These are phyloP conservation scores for Malurus melanocephalus DNA, from an alignment of 2,113 vertebrate species.

Conservation along the genomic window DNA sequence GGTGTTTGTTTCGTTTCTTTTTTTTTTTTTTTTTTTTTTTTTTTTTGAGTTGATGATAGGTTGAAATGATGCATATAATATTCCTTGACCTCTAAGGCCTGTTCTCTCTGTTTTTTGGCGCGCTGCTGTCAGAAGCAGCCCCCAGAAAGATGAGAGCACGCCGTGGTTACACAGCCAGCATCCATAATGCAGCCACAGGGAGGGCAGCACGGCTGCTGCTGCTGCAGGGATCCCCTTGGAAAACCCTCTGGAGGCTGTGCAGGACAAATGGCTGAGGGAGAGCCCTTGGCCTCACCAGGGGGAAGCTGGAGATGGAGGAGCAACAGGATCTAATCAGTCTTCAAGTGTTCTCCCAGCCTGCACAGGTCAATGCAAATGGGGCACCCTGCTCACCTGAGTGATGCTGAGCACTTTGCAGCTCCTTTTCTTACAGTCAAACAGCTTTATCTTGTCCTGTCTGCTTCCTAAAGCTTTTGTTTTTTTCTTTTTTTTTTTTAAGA, in stretches of 20 bases:
- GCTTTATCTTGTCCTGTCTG: not conserved
- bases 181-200: not conserved
- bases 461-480: fast-evolving
- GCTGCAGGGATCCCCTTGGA: not conserved
- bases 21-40: not conserved
- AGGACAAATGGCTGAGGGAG: not conserved
- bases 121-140: not conserved
- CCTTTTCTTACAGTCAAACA: not conserved
- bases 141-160: not conserved
- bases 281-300: not conserved
- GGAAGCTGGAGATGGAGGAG: not conserved
- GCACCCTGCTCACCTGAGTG: not conserved
- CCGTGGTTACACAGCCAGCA: not conserved
- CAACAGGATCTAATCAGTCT: not conserved
- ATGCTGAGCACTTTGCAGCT: not conserved
- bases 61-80: constrained; percentile 1
- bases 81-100: constrained; percentile 13
- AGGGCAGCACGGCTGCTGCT: not conserved
- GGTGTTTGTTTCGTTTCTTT: not conserved
- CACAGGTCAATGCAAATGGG: not conserved
- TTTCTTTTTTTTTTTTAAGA: not conserved
- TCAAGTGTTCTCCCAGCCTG: not conserved
- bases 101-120: not conserved
- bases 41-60: too few relatives aligned
- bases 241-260: not conserved